Base-by-base conservation (phyloP, 2,888 invertebrate genomes). In the Ophraella communa region DNA sequence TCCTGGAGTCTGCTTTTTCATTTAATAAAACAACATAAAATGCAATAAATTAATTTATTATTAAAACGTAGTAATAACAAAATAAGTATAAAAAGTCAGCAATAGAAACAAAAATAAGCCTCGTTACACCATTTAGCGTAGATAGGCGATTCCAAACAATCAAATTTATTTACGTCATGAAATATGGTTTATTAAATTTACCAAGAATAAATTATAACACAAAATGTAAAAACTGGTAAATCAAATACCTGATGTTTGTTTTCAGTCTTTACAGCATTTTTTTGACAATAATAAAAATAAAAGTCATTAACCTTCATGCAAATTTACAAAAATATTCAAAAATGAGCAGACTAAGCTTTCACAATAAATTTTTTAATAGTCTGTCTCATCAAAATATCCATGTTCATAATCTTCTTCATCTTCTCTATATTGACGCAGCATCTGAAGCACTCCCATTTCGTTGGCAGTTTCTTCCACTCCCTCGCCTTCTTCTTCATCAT, bases 341-440 rank as follows among this genome's bases (percentile, higher is more conserved):
- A n/a, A n/a, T n/a, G n/a, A n/a, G n/a, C n/a, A n/a, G n/a, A n/a
- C n/a, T n/a, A n/a, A n/a, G n/a, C n/a, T n/a, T n/a, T n/a, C n/a
- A n/a, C n/a, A n/a, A n/a, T n/a, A n/a, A n/a, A n/a, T 30, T 42
- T 45, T 33, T 61, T 44, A 67, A 20, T 67, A 67, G 30, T 67
- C 64, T 20, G 52, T 45, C 44, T 70, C 67, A 14, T 70, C 67
- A 53, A 56, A 70, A 39, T 70, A 67, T 7, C 39, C 64, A 53
- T 65, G 84, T 68, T 86, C 89, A 71, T 89, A 90, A 52, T 89
- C 74, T 17, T 89, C 88, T 18, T 87, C 87, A 17, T 87, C 88
- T n/a, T 85, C 84, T 62, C 87, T 85, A 71, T 89, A 89, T 35
- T 83, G 82, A 44, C 82, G 80, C 62, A 84, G 73, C 80, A 84